Conservation (phyloP, 1,140 invertebrate species). For the Theocolax elegans region DNA sequence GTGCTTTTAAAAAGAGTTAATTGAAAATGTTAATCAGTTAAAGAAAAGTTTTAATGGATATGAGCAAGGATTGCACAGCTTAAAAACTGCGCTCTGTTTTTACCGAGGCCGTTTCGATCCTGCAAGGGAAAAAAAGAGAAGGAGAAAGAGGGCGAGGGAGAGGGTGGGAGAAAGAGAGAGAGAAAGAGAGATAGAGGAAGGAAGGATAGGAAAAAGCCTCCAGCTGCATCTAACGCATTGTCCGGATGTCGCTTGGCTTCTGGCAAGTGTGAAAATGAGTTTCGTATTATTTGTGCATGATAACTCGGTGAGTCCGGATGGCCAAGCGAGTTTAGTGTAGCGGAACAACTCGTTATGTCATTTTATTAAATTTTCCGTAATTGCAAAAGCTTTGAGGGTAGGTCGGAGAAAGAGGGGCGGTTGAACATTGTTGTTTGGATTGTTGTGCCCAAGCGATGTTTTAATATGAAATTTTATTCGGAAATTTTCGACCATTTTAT, state of each 20-base stretch:
- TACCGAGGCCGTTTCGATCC: too few relatives aligned
- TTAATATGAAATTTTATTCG: conserved; percentile 14
- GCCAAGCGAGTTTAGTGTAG: background rate
- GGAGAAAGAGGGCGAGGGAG: too few relatives aligned
- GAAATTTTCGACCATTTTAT: conserved; percentile 1
- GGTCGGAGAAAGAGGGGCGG: background rate
- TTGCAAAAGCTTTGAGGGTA: background rate
- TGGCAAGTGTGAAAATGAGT: conserved; percentile 29
- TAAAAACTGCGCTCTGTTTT: background rate
- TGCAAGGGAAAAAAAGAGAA: too few relatives aligned
- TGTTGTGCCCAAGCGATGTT: background rate
- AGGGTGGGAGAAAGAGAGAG: too few relatives aligned
- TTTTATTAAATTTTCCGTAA: conserved; percentile 25
- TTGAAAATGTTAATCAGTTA: conserved; percentile 32
- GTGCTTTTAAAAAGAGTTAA: conserved; percentile 7
- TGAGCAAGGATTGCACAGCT: background rate
- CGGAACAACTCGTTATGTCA: background rate
- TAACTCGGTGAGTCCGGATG: background rate
- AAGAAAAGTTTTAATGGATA: conserved; percentile 31
- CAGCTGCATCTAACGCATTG: conserved; percentile 21
- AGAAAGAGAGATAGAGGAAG: background rate
- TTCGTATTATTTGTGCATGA: conserved; percentile 7
- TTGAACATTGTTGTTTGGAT: too few relatives aligned
- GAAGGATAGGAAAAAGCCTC: background rate
- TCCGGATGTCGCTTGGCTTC: background rate